phyloP scores from a whole-genome alignment of 2,113 vertebrate genomes.

The Dipodomys ordii region DNA sequence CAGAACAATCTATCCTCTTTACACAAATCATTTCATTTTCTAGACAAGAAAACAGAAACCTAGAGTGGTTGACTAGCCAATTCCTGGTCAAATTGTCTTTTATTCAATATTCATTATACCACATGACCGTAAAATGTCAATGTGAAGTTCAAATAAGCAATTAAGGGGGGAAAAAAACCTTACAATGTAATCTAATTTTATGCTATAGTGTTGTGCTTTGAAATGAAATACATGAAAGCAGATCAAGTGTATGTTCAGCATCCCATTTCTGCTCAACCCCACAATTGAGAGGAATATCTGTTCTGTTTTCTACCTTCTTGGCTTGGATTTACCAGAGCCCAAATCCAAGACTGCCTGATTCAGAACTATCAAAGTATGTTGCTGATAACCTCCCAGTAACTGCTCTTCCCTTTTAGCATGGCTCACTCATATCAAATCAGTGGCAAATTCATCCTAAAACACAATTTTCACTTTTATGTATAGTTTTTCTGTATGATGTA shows the following conservation, averaged over 20 bases:
- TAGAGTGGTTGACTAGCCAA: neutral
- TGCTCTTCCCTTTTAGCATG: conserved; percentile 77
- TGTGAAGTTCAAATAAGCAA: conserved; percentile 71
- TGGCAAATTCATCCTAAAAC: conserved; percentile 83
- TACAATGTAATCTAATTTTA: conserved; percentile 79
- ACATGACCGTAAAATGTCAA: conserved; percentile 37
- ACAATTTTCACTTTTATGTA: conserved; percentile 83
- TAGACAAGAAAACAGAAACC: neutral
- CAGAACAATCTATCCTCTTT: neutral
- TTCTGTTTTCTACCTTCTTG: conserved; percentile 80
- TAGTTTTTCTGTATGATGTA: conserved; percentile 74
- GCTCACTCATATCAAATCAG: conserved; percentile 81
- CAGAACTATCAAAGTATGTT: conserved; percentile 76
- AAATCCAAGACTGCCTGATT: conserved; percentile 75
- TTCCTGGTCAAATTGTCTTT: neutral
- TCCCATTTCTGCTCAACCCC: neutral
- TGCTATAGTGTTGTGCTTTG: conserved; percentile 65
- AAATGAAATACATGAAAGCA: conserved; percentile 77
- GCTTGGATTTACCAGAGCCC: conserved; percentile 77
- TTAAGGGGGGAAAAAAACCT: conserved; percentile 20
- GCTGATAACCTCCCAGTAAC: conserved; percentile 80
- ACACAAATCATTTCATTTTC: neutral
- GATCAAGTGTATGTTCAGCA: conserved; percentile 68
- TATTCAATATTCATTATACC: neutral
- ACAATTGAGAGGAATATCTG: conserved; percentile 47